Evolutionary conservation across 2,888 invertebrate species (phyloP).

Genomic region (Drosophila dives): DNA sequence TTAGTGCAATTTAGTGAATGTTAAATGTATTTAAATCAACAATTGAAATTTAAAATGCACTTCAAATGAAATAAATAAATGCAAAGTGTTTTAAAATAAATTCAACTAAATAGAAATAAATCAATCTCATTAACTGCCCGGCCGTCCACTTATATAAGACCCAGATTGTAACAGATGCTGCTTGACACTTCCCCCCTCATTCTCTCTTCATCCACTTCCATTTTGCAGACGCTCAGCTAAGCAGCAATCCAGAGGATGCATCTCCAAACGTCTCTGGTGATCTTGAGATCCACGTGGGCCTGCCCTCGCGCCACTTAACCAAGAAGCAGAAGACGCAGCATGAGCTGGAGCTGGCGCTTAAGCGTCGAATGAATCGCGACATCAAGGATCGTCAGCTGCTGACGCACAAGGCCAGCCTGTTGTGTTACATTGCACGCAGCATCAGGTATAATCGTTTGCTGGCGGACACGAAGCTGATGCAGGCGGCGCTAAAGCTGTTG

Average conservation of each 20-base stretch:
- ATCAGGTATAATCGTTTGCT: constrained; percentile 89
- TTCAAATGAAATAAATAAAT: constrained; percentile 77
- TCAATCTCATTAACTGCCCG: constrained; percentile 23
- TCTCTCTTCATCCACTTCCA: constrained; percentile 32
- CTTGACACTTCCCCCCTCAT: constrained; percentile 4
- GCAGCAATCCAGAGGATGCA: constrained; percentile 41
- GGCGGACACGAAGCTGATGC: constrained; percentile 89
- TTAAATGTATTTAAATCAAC: constrained; percentile 73
- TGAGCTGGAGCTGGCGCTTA: constrained; percentile 91
- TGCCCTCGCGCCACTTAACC: constrained; percentile 86
- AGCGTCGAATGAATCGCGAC: constrained; percentile 90
- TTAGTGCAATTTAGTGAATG: constrained; percentile 78
- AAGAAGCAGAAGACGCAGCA: constrained; percentile 79
- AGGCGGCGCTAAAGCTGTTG: constrained; percentile 89
- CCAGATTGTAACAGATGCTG: constrained; percentile 27
- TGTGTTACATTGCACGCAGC: constrained; percentile 93
- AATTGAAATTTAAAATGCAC: constrained; percentile 68
- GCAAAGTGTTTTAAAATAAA: constrained; percentile 69
- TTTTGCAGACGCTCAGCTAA: constrained; percentile 63
- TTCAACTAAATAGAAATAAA: constrained; percentile 36
- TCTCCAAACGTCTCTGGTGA: constrained; percentile 83
- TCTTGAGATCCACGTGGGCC: constrained; percentile 90
- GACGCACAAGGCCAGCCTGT: constrained; percentile 93
- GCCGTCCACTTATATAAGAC: constrained; percentile 10
- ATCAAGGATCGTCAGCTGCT: constrained; percentile 92